A percentile compares a stretch with the other conserved stretches of the same genome.
These are phyloP conservation scores for Trichonephila clavipes DNA, from an alignment of 1,140 invertebrate species.

Conservation along the genomic window DNA sequence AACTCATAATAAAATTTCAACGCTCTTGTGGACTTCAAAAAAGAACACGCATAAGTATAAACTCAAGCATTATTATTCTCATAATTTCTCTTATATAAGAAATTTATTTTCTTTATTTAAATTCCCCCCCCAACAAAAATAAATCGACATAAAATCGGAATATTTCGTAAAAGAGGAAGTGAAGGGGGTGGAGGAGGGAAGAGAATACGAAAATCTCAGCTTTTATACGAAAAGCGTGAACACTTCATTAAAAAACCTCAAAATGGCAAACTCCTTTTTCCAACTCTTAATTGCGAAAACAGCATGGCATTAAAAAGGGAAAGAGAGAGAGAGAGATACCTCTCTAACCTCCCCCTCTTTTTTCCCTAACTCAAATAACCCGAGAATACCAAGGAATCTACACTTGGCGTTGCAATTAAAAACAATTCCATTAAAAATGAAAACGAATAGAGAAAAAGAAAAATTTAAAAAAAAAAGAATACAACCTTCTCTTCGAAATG, in stretches of 20 bases:
- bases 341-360: too few relatives aligned
- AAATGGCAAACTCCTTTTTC: not conserved
- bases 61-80: too few relatives aligned
- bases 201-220: not conserved
- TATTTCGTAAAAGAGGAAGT: not conserved
- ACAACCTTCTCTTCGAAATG: not conserved
- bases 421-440: slow-evolving; percentile 45
- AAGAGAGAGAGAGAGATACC: not conserved
- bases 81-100: too few relatives aligned
- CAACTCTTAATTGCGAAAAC: slow-evolving; percentile 30
- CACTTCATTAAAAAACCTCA: slow-evolving; percentile 11
- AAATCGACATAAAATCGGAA: not conserved
- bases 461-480: slow-evolving; percentile 10
- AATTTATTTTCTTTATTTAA: not conserved
- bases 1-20: too few relatives aligned
- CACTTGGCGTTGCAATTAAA: slow-evolving; percentile 33
- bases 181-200: not conserved
- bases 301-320: not conserved
- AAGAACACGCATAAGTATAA: too few relatives aligned
- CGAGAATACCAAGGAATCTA: not conserved
- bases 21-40: too few relatives aligned
- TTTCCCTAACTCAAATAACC: not conserved
- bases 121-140: not conserved
- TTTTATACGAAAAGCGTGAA: not conserved
- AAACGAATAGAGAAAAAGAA: not conserved